Base-by-base conservation (phyloP, 2,113 vertebrate species). In the Oncorhynchus kisutch region DNA sequence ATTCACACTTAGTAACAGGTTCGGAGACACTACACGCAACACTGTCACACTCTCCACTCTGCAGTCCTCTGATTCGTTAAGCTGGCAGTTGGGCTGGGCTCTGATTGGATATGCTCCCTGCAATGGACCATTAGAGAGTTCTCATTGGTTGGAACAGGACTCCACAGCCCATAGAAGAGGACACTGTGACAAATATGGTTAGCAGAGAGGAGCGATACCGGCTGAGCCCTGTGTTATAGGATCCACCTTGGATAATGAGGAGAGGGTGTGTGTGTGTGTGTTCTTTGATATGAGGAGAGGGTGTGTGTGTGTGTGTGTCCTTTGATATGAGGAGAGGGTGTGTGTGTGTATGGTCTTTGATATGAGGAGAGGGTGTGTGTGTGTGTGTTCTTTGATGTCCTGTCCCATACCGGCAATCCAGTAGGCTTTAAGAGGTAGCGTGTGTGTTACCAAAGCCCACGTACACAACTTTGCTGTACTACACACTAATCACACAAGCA, bases 11-110 rank as follows among this genome's bases (percentile, higher is more conserved):
- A 62, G 59, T 62, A 22, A n/a, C n/a, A 22, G 59, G 59, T 22
- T n/a, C n/a, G 1, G 2, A 7, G n/a, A 22, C 59, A 8, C 59
- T n/a, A n/a, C 20, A 62, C 1, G 18, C 59, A 62, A 7, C 59
- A 62, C 59, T 24, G n/a, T 78, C 80, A 85, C 67, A 84, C 22
- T 49, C 39, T 51, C 4, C 4, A 31, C 29, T 31, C 29, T 31
- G 29, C 29, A 31, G 4, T 5, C 29, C 29, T 31, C 29, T 31
- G 29, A 31, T 31, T 31, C 4, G 29, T 31, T 31, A 31, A 31
- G 29, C 29, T 31, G 29, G 4, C 29, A 31, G 29, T 31, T 31
- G 29, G 29, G 4, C 29, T 31, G 29, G 4, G 4, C 29, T 31
- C 29, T 31, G 29, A 31, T 54, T 54, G 51, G 51, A 54, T 54